Base-by-base conservation (phyloP, 2,888 invertebrate species). In the Minunthozetes semirufus region DNA sequence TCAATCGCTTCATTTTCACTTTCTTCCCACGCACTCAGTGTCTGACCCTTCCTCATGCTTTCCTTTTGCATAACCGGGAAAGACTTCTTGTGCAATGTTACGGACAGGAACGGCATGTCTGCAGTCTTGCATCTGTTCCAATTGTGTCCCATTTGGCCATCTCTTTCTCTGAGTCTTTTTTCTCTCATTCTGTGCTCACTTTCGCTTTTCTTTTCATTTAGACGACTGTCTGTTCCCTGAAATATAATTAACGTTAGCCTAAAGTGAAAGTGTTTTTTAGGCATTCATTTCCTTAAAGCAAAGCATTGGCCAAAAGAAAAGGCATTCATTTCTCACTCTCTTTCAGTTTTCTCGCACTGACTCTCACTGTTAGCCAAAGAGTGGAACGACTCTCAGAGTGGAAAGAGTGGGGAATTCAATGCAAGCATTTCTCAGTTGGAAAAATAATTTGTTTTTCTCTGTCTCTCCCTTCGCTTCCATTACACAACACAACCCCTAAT, bases 181-280 rank as follows among this genome's bases (percentile, higher is more conserved):
- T n/a, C n/a, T n/a, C n/a, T n/a, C n/a, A n/a, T n/a, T n/a, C n/a
- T 66, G 46, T 68, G 46, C 46, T 42, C 61, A 25, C 61, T 61
- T 25, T 61, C 27, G n/a, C 42, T 68, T 38, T 42, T n/a, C 17
- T 19, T 68, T 33, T 46, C 42, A 38, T 42, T 68, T 38, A 68
- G 17, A 61, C 53, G 61, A 42, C 42, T 68, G 42, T 29, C 68
- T 68, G 22, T 61, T 17, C 25, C 25, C 29, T 13, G 15, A 38
- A 68, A 68, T 68, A 68, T 68, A 68, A 68, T 68, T 68, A 42
- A 68, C 68, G 42, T 68, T 68, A 42, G 68, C 38, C 42, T 68
- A 68, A 68, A 68, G 68, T 68, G 68, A 68, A 68, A 68, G 68
- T 68, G 68, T 68, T 68, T 68, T 42, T 68, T 68, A 68, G 68